These are phyloP conservation scores for Drosophila gunungcola DNA, from an alignment of 1,140 invertebrate species.

Conservation along the genomic window DNA sequence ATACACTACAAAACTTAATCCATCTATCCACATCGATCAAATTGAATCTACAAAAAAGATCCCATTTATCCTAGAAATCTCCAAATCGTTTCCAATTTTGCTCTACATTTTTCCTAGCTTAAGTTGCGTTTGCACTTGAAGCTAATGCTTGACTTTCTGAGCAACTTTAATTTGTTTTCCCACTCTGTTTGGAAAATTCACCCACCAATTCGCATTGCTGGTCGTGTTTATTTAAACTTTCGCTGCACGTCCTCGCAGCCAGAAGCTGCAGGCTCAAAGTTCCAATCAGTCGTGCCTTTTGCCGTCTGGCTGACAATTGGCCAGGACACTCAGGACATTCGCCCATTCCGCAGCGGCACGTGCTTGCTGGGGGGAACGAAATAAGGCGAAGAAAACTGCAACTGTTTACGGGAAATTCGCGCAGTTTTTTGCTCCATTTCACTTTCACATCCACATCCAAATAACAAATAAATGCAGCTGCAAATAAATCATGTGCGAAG, in stretches of 20 bases:
- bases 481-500: constrained; percentile 81
- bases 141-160: constrained; percentile 4
- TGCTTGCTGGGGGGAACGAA: constrained; percentile 29
- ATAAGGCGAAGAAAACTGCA: constrained; percentile 61
- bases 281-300: constrained; percentile 68
- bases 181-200: background rate
- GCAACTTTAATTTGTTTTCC: constrained; percentile 35
- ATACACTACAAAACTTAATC: too few species aligned
- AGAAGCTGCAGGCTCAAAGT: constrained; percentile 55
- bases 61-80: background rate
- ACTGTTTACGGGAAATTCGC: constrained; percentile 75
- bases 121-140: background rate
- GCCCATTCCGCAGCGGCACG: constrained; percentile 34
- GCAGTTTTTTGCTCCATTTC: constrained; percentile 73
- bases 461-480: constrained; percentile 53
- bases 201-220: constrained; percentile 9
- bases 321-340: constrained; percentile 31
- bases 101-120: background rate
- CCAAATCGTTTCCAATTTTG: background rate
- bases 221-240: constrained; percentile 78
- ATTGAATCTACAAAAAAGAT: background rate
- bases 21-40: too few species aligned
- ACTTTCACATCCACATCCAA: constrained; percentile 19
- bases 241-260: constrained; percentile 65
- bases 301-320: constrained; percentile 70